Percentiles rank a stretch among this genome's conserved stretches.
phyloP scores from a whole-genome alignment of 2,113 vertebrate genomes.

The Mormyrus lacerda region DNA sequence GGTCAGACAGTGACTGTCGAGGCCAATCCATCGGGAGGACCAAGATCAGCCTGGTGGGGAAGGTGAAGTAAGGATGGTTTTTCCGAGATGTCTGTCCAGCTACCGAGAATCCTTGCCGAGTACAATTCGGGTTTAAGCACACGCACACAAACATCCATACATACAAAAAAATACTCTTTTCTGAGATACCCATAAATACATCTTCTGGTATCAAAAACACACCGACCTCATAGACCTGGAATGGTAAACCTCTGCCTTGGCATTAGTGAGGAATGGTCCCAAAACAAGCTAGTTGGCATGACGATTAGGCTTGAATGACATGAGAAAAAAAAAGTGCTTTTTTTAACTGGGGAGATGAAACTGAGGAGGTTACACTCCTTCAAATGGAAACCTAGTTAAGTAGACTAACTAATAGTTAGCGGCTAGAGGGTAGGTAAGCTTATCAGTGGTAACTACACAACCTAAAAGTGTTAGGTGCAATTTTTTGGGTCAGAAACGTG shows the following conservation, averaged over 20 bases:
- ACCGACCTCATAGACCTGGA: constrained; percentile 32
- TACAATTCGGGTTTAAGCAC: constrained; percentile 39
- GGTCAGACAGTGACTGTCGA: not conserved
- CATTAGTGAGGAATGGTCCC: constrained; percentile 51
- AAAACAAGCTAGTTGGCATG: constrained; percentile 44
- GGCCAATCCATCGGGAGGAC: not conserved
- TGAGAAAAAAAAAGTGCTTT: not conserved
- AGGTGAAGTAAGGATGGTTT: not conserved
- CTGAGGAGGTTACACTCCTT: not conserved
- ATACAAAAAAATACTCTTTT: constrained; percentile 39
- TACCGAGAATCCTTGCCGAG: constrained; percentile 33
- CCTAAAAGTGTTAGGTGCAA: not conserved
- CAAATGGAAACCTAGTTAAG: not conserved
- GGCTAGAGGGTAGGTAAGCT: not conserved
- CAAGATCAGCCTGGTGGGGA: not conserved
- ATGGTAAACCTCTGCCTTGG: constrained; percentile 59
- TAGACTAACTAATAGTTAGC: not conserved
- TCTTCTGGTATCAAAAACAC: constrained; percentile 31
- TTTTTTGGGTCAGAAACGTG: not conserved
- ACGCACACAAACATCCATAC: constrained; percentile 43
- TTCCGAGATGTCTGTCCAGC: not conserved
- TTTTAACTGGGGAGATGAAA: not conserved
- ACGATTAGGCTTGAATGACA: not conserved
- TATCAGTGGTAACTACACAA: not conserved
- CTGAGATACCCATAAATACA: constrained; percentile 36